Percentiles rank a stretch among this genome's conserved stretches.
phyloP scores from a whole-genome alignment of 2,113 vertebrate genomes.

The human region GRCh38 chr3:122422501-122423000 shows the following conservation, averaged over 20 bases:
- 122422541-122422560: background rate
- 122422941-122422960: background rate
- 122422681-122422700: background rate
- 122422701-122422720: background rate
- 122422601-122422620: background rate
- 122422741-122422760: background rate
- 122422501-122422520: background rate
- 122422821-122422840: background rate
- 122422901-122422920: background rate
- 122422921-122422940: background rate
- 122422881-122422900: constrained; percentile 9
- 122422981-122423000: background rate
- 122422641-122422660: background rate
- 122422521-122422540: background rate
- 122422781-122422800: background rate
- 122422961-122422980: background rate
- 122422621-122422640: background rate
- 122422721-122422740: background rate
- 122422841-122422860: background rate
- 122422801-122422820: background rate
- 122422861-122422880: background rate
- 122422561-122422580: background rate
- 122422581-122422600: background rate
- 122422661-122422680: background rate
- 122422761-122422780: background rate